A percentile compares a stretch with the other conserved stretches of the same genome.
Conservation (phyloP, 2,113 vertebrate species). For the Erythrolamprus reginae region DNA sequence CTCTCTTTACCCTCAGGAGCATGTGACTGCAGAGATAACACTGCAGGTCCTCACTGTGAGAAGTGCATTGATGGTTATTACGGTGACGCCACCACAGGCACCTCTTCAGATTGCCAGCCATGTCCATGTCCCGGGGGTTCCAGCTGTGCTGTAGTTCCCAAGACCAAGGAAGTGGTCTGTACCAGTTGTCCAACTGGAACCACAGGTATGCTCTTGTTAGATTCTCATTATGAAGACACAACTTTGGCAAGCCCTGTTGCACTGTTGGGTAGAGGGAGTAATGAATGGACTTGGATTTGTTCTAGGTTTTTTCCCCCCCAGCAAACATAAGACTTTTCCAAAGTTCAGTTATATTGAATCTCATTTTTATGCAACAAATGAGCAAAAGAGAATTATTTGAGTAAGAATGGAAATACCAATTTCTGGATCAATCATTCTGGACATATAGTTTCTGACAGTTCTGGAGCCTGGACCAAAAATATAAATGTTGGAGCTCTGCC, state of each 20-base stretch:
- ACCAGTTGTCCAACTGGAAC: conserved; percentile 91
- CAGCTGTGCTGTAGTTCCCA: conserved; percentile 85
- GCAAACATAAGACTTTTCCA: background rate
- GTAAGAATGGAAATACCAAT: background rate
- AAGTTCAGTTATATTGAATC: background rate
- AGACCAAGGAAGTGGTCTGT: conserved; percentile 89
- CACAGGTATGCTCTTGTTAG: conserved; percentile 72
- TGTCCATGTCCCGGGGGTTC: conserved; percentile 87
- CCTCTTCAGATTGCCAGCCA: conserved; percentile 74
- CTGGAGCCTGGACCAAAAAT: background rate
- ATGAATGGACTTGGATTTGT: background rate
- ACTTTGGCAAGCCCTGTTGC: background rate
- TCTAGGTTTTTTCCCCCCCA: background rate
- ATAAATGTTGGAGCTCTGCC: background rate
- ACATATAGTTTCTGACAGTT: background rate
- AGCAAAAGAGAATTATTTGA: background rate
- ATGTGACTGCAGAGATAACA: conserved; percentile 87
- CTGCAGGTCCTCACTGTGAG: conserved; percentile 86
- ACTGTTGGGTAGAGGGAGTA: accelerated
- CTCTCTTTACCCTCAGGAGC: conserved; percentile 65
- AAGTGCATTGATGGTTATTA: conserved; percentile 89
- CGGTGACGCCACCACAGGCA: conserved; percentile 82
- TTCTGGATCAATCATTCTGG: background rate
- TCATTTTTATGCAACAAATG: background rate
- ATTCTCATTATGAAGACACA: accelerated